Evolutionary conservation across 2,797 vertebrate species (phyloP), one percentile per base, ranked within the genome.

Genomic region (Hippoglossus hippoglossus): DNA sequence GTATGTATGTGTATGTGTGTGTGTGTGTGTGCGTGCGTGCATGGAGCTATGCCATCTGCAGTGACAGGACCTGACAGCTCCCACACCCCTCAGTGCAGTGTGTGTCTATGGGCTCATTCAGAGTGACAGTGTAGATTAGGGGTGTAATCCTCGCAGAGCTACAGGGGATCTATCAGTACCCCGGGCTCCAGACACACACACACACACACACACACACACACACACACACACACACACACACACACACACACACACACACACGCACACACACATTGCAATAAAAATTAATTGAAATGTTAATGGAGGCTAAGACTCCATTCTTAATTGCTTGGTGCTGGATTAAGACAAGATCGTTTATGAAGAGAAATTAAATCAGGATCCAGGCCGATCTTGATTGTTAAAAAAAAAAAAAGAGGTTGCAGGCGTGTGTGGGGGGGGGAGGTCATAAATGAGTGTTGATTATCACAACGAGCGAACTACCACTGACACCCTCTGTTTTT

Each of bases 41-140:
- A 71, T 76, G 66, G 47, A 67, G 73, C 82, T 87, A 81, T 82
- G 86, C 57, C 73, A 76, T 90, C 64, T 77, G 63, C 70, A 71
- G 60, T 89, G 87, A 96, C 93, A 91, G 93, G 86, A 92, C 71
- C 84, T 93, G 96, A 96, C 96, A 95, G 93, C 86, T 71, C 28
- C 88, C 94, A 93, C 91, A 88, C 88, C 92, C 93, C 92, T 94
- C 90, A 72, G 93, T 95, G 92, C 89, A 88, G 84, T 93, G 93
- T 94, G 93, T 88, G 90, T 93, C 91, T 89, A 78, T 70, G 86
- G 81, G 90, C 90, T 91, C 94, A 95, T 96, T 95, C 94, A 93
- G 95, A 95, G 93, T 94, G 95, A 96, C 96, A 95, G 94, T 91
- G 93, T 90, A 90, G 93, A 94, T 96, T 95, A 95, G 86, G 85